A percentile compares a stretch with the other conserved stretches of the same genome.
These are phyloP conservation scores for Vollenhovia emeryi DNA, from an alignment of 1,140 invertebrate species.

Conservation along the genomic window DNA sequence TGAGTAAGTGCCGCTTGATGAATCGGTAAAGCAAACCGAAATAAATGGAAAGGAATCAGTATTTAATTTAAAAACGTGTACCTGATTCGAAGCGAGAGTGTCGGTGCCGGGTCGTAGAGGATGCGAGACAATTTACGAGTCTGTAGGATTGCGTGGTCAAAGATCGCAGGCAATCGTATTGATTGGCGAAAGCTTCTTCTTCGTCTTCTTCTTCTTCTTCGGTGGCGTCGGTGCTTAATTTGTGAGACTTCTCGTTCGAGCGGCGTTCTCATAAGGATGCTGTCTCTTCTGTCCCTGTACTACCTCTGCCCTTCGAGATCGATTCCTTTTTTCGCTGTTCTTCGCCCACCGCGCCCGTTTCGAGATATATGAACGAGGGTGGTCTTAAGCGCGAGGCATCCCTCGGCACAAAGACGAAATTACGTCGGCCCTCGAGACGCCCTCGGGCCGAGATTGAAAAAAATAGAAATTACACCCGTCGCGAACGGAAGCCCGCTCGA, in stretches of 20 bases:
- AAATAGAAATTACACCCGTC: conserved; percentile 62
- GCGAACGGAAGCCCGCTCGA: conserved; percentile 45
- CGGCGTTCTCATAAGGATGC: conserved; percentile 33
- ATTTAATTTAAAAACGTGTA: background rate
- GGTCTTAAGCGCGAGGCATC: conserved; percentile 51
- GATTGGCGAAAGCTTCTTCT: conserved; percentile 27
- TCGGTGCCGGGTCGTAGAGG: conserved; percentile 6
- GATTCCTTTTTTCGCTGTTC: conserved; percentile 52
- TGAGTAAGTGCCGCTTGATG: background rate
- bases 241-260: conserved; percentile 52
- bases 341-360: conserved; percentile 47
- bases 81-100: conserved; percentile 12
- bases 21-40: background rate
- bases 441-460: conserved; percentile 62
- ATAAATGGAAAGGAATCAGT: conserved; percentile 11
- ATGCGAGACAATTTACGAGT: conserved; percentile 41
- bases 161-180: conserved; percentile 53
- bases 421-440: conserved; percentile 57
- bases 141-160: conserved; percentile 37
- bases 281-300: background rate
- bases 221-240: conserved; percentile 50
- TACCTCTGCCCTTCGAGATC: conserved; percentile 26
- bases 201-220: background rate
- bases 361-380: conserved; percentile 63
- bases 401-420: conserved; percentile 63